Evolutionary conservation across 2,888 invertebrate genomes (phyloP), one percentile per base, ranked within the genome.

Genomic region (Nymphalis polychloros): DNA sequence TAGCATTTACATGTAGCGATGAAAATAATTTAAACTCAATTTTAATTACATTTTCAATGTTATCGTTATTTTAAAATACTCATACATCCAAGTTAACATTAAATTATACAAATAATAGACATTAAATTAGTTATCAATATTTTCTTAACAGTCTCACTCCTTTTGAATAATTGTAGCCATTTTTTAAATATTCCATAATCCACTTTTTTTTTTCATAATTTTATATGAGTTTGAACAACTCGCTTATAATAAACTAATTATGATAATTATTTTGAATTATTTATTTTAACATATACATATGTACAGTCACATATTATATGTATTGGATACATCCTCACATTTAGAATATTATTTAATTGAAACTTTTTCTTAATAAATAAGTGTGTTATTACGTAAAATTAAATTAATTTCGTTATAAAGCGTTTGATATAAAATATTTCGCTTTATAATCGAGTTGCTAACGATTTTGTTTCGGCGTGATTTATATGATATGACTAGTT

Each of bases 1-100:
- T 77, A 78, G 62, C 71, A 77, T 79, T 79, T 79, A 81, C 77
- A 79, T 75, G 52, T 61, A 61, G 53, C 52, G 19, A 50, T 50
- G 20, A 23, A 27, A 60, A 60, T 48, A 48, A 60, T 48, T 20
- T 10, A 19, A 48, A 60, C 3, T 48, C 0, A 60, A 47, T 57
- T 27, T 17, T 17, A 55, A 31, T 8, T 52, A n/a, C 35, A 57
- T n/a, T 19, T 41, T 57, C 19, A 41, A 3, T 16, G 27, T 8
- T 8, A 55, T 41, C 41, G 31, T 55, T 17, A 55, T 55, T 2
- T 17, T 55, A 55, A 31, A 27, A 55, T 55, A n/a, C 53, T 17
- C n/a, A n/a, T 23, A 17, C 27, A 27, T 27, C 16, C 53, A 55
- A 4, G 17, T 49, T 17, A 49, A 0, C 8, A n/a, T 49, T 49